Percentiles rank a stretch among this genome's conserved stretches.
Conservation (phyloP, 2,113 vertebrate genomes). For the Nannobrachium achirus region DNA sequence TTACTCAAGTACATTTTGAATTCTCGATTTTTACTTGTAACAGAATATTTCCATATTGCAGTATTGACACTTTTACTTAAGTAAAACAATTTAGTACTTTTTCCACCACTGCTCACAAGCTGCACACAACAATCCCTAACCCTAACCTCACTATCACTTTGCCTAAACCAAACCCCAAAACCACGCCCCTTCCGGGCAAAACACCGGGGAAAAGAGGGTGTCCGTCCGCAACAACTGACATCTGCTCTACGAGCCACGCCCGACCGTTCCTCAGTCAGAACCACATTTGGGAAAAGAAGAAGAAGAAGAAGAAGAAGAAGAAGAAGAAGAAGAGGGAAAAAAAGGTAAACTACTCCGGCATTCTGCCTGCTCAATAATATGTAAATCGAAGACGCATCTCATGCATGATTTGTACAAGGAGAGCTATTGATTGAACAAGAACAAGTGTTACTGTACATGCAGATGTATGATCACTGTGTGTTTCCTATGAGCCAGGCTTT, state of each 20-base stretch:
- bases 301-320: not conserved
- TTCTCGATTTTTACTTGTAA: no score
- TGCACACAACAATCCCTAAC: no score
- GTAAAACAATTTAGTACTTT: no score
- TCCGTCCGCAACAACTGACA: no score
- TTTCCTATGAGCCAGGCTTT: constrained; percentile 3
- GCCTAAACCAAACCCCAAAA: no score
- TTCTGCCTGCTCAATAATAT: not conserved
- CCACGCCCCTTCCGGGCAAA: no score
- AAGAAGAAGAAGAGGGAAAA: not conserved
- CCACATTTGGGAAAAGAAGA: not conserved
- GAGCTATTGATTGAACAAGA: not conserved
- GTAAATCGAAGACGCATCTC: not conserved
- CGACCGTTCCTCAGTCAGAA: constrained; percentile 1
- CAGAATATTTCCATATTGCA: no score
- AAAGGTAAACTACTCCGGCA: not conserved
- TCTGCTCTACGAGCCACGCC: not conserved
- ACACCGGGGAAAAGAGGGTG: no score
- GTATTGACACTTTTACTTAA: no score
- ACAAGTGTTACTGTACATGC: constrained; percentile 17
- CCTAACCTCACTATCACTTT: no score
- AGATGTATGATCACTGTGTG: not conserved
- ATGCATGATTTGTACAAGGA: constrained; percentile 2
- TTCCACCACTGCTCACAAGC: no score
- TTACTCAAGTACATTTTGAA: no score